Conservation (phyloP, 1,140 invertebrate genomes). For the Macrostomum lignano region DNA sequence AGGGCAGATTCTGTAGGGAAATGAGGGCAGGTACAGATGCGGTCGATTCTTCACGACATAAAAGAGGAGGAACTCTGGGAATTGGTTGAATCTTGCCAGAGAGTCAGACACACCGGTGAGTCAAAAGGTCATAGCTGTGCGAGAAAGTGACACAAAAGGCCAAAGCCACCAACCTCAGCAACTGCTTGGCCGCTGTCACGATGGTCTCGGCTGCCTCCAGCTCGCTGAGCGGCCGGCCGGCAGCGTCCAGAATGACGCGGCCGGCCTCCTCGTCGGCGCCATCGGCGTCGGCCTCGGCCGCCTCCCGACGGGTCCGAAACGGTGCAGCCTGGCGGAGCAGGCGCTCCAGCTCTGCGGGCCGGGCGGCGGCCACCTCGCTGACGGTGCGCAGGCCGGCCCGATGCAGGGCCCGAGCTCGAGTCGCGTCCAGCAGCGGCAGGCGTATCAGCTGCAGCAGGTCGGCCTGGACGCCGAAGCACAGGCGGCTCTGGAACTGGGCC, state of each 20-base stretch:
- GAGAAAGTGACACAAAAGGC: too few relatives aligned
- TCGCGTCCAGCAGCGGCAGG: conserved; percentile 49
- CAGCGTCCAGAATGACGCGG: too few relatives aligned
- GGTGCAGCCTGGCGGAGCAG: neutral
- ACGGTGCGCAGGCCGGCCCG: conserved; percentile 51
- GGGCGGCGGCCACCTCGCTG: conserved; percentile 37
- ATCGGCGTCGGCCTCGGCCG: neutral
- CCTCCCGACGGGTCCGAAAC: neutral
- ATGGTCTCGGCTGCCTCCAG: conserved; percentile 28
- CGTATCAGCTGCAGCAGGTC: conserved; percentile 69
- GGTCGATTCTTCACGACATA: too few relatives aligned
- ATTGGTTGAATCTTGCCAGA: too few relatives aligned
- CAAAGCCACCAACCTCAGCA: too few relatives aligned
- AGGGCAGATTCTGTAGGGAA: too few relatives aligned
- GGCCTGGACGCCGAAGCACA: conserved; percentile 68
- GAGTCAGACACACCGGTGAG: too few relatives aligned
- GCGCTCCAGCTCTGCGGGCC: neutral
- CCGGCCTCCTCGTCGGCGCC: neutral
- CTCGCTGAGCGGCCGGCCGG: conserved; percentile 30
- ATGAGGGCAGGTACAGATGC: too few relatives aligned
- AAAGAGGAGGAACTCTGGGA: too few relatives aligned
- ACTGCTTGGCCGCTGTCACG: too few relatives aligned
- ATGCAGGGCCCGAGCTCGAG: conserved; percentile 50
- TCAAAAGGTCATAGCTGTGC: too few relatives aligned
- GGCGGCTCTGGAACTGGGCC: conserved; percentile 60